Conservation (phyloP, 2,888 invertebrate species). For the Troides aeacus region DNA sequence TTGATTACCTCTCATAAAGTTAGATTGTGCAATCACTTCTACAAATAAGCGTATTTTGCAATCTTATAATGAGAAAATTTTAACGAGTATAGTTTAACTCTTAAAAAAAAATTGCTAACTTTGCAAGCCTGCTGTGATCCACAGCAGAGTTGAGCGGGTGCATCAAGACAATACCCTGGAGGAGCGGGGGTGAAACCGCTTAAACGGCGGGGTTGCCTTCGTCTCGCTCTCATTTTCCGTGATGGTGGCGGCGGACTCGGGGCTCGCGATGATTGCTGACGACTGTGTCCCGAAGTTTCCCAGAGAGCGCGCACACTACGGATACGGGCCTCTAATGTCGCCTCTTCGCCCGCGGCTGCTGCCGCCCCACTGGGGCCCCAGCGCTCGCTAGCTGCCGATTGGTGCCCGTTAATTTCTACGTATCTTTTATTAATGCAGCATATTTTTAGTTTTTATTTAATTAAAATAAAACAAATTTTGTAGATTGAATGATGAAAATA, state of each 20-base stretch:
- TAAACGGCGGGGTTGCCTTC: constrained; percentile 61
- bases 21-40: no score
- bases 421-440: constrained; percentile 23
- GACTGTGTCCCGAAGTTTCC: constrained; percentile 44
- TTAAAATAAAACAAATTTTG: neutral
- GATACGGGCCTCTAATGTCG: constrained; percentile 56
- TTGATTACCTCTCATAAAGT: no score
- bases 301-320: constrained; percentile 54
- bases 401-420: constrained; percentile 60
- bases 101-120: constrained; percentile 15
- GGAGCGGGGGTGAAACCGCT: constrained; percentile 56
- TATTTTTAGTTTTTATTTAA: neutral
- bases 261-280: constrained; percentile 39
- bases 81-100: neutral
- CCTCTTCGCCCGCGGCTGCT: constrained; percentile 51
- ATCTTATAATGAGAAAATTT: neutral
- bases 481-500: neutral
- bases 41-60: no score
- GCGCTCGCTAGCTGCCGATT: constrained; percentile 79
- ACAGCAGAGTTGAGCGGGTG: constrained; percentile 64
- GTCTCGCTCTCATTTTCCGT: constrained; percentile 65
- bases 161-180: constrained; percentile 60
- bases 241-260: constrained; percentile 57
- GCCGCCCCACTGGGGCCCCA: constrained; percentile 64
- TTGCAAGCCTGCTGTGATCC: constrained; percentile 61